phyloP scores from a whole-genome alignment of 1,140 invertebrate genomes.

The Mamestra configurata region DNA sequence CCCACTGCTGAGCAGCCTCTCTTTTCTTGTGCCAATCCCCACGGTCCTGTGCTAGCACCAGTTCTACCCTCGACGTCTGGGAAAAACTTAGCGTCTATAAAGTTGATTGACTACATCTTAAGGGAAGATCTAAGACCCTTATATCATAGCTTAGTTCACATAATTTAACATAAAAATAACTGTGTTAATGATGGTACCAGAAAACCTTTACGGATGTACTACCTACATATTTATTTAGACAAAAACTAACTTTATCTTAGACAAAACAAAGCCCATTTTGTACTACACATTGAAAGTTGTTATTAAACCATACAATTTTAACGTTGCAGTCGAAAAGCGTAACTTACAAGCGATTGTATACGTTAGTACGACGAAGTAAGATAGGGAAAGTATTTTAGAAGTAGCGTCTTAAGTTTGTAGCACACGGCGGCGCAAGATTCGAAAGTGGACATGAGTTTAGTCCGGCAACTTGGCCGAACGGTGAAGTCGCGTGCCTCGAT shows the following conservation, averaged over 20 bases:
- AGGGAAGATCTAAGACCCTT: constrained; percentile 4
- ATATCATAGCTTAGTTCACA: constrained; percentile 25
- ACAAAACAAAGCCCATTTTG: neutral
- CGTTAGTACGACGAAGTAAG: neutral
- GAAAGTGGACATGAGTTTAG: constrained; percentile 38
- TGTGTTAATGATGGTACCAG: constrained; percentile 28
- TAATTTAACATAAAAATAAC: constrained; percentile 36
- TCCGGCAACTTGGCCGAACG: constrained; percentile 5
- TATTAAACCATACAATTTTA: constrained; percentile 35
- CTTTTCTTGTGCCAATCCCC: no score
- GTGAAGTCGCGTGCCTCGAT: neutral
- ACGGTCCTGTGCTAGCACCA: no score
- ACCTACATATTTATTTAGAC: constrained; percentile 11
- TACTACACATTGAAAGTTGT: constrained; percentile 24
- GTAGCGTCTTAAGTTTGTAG: neutral
- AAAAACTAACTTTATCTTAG: neutral
- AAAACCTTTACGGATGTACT: constrained; percentile 36
- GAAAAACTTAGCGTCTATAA: no score
- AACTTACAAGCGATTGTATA: neutral
- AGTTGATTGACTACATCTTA: neutral
- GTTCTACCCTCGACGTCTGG: no score
- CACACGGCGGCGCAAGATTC: constrained; percentile 24
- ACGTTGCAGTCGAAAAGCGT: neutral
- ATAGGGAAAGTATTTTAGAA: constrained; percentile 16
- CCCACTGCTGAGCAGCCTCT: no score